Conservation (phyloP, 2,888 invertebrate species). For the Oscheius onirici region DNA sequence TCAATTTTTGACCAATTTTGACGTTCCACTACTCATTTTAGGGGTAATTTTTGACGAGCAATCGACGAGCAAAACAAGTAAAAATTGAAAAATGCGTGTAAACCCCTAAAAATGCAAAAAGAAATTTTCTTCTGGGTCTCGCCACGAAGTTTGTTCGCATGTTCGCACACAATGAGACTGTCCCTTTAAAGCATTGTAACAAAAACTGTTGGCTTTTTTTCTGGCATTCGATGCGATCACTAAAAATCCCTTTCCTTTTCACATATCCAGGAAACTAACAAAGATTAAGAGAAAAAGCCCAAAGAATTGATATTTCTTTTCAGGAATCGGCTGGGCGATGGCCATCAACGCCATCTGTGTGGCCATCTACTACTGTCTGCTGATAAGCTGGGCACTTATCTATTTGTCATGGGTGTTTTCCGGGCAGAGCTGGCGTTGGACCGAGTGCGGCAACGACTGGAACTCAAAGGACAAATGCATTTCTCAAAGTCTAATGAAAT, state of each 20-base stretch:
- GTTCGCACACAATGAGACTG: no score
- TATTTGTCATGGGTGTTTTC: slow-evolving; percentile 74
- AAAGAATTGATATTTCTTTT: slow-evolving; percentile 70
- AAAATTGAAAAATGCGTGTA: no score
- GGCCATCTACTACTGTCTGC: slow-evolving; percentile 93
- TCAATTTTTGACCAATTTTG: no score
- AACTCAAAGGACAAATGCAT: slow-evolving; percentile 19
- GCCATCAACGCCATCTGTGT: slow-evolving; percentile 92
- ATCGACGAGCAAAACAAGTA: no score
- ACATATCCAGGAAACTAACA: slow-evolving; percentile 64
- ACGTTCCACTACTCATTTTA: no score
- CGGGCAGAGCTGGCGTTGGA: slow-evolving; percentile 37
- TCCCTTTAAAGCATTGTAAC: no score
- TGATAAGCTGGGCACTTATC: slow-evolving; percentile 91
- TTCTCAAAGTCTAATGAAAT: background rate
- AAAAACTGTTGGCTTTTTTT: background rate
- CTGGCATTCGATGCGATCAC: background rate
- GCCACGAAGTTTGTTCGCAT: no score
- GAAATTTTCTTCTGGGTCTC: no score
- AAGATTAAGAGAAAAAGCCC: slow-evolving; percentile 46
- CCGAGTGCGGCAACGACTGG: slow-evolving; percentile 39
- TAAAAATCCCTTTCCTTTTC: slow-evolving; percentile 61
- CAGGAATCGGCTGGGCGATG: slow-evolving; percentile 84
- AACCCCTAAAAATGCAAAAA: no score
- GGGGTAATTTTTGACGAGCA: no score